phyloP scores from a whole-genome alignment of 2,797 vertebrate species.

The Babyrousa celebensis region DNA sequence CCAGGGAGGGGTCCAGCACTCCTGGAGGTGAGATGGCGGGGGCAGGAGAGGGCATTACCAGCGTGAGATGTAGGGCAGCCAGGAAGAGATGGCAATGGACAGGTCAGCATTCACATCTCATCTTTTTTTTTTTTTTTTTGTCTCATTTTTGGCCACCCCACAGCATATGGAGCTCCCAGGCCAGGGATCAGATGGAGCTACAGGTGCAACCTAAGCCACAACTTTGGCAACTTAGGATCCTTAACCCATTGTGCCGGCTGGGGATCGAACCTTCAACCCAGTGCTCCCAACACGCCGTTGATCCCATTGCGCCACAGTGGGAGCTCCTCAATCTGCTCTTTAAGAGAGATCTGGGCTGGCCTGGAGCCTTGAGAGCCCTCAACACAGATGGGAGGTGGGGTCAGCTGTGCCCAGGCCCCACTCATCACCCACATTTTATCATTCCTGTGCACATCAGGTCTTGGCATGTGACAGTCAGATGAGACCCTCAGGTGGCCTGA shows the following conservation, averaged over 20 bases:
- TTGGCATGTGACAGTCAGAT: background rate
- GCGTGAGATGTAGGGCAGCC: background rate
- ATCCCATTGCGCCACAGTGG: too few relatives aligned
- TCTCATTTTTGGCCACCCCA: too few relatives aligned
- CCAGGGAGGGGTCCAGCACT: background rate
- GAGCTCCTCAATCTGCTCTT: background rate
- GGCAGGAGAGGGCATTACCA: background rate
- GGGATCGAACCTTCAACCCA: too few relatives aligned
- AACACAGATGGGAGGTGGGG: background rate
- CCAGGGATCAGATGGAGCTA: too few relatives aligned
- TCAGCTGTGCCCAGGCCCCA: too few relatives aligned
- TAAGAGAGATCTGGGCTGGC: background rate
- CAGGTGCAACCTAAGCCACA: too few relatives aligned
- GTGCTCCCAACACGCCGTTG: too few relatives aligned
- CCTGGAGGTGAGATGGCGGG: background rate
- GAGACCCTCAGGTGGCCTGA: background rate
- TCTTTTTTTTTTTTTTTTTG: too few relatives aligned
- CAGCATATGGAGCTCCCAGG: too few relatives aligned
- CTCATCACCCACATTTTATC: background rate
- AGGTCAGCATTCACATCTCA: background rate
- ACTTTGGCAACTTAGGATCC: too few relatives aligned
- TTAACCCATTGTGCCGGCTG: too few relatives aligned
- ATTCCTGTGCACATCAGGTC: background rate
- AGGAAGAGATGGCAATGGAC: background rate
- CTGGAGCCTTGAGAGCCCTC: background rate